Evolutionary conservation across 2,888 invertebrate genomes (phyloP).

Genomic region (Alcis repandata): DNA sequence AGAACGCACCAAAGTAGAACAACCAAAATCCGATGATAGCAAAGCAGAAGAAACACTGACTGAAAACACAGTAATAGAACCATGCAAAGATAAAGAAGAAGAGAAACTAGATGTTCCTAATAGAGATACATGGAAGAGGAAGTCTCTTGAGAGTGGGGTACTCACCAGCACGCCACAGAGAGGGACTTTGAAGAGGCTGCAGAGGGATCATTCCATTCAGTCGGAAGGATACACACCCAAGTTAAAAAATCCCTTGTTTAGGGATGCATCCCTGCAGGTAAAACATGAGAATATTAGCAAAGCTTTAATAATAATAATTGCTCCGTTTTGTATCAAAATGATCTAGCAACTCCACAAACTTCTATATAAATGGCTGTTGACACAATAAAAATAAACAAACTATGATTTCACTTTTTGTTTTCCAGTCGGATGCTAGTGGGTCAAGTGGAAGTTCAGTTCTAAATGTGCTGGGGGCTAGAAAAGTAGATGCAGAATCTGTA

Average conservation of each 20-base stretch:
- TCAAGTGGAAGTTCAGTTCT: slow-evolving; percentile 92
- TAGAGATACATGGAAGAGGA: slow-evolving; percentile 73
- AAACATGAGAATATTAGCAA: slow-evolving; percentile 14
- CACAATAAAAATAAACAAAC: not conserved
- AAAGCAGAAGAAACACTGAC: slow-evolving; percentile 73
- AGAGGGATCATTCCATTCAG: slow-evolving; percentile 80
- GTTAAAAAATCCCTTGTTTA: slow-evolving; percentile 78
- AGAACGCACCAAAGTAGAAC: slow-evolving; percentile 56
- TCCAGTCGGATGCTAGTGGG: slow-evolving; percentile 82
- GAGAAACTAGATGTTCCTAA: slow-evolving; percentile 71
- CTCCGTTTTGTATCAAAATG: not conserved
- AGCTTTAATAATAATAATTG: not conserved
- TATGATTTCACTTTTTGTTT: slow-evolving; percentile 17
- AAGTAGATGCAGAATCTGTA: slow-evolving; percentile 96
- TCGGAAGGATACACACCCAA: slow-evolving; percentile 80
- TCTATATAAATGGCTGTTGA: too few relatives aligned
- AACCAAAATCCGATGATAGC: slow-evolving; percentile 67
- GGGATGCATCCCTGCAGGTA: slow-evolving; percentile 84
- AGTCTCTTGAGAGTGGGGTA: slow-evolving; percentile 75
- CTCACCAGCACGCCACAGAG: slow-evolving; percentile 65
- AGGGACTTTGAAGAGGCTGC: slow-evolving; percentile 67
- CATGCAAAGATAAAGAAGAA: slow-evolving; percentile 58
- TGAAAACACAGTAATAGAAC: slow-evolving; percentile 72
- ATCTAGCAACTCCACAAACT: not conserved
- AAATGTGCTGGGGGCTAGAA: slow-evolving; percentile 93